Base-by-base conservation (phyloP, 92 coral and sea anemone species). In the Epizoanthus stellaris region DNA sequence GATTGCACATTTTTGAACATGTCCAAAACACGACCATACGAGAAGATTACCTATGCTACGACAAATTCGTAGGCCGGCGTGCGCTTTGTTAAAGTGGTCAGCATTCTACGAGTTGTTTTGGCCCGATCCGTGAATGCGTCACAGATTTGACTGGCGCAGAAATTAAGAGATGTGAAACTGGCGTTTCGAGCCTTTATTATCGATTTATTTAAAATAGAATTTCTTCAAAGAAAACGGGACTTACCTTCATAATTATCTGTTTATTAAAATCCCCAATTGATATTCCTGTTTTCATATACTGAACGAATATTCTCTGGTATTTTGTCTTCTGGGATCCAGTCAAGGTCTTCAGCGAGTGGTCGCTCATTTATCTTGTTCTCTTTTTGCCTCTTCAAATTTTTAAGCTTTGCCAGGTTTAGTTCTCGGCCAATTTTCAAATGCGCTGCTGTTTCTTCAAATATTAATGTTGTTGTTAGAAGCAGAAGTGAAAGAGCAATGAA, bases 351-450 rank as follows among this genome's bases (percentile, higher is more conserved):
- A 4, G 62, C 17, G 82, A 3, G 82, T 40, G 19, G 59, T 9
- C 71, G 40, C 19, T 38, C 42, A 5, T 11, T 19, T 67, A 42
- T 34, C 8, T 6, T 19, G 30, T 58, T 77, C 25, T 11, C 70
- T 43, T n/a, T 61, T 57, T 62, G 71, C 6, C 82, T 77, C 14
- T 62, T 77, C 23, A 77, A 42, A 21, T 43, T 43, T 61, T 63
- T 61, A 1, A 39, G 15, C 23, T 62, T 77, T 3, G n/a, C 39
- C 15, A 77, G 58, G 64, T 60, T 62, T 43, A 77, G 19, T 10
- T 21, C 82, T 77, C 82, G 57, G 14, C 82, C 82, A 62, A 77
- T 77, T 43, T 77, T 62, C 16, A 77, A 63, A 62, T 77, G 82
- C 10, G 60, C 82, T 9, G 38, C 23, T n/a, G 82, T 62, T 9